These are phyloP conservation scores for Synanthedon myopaeformis DNA, from an alignment of 2,888 invertebrate species.

Conservation along the genomic window DNA sequence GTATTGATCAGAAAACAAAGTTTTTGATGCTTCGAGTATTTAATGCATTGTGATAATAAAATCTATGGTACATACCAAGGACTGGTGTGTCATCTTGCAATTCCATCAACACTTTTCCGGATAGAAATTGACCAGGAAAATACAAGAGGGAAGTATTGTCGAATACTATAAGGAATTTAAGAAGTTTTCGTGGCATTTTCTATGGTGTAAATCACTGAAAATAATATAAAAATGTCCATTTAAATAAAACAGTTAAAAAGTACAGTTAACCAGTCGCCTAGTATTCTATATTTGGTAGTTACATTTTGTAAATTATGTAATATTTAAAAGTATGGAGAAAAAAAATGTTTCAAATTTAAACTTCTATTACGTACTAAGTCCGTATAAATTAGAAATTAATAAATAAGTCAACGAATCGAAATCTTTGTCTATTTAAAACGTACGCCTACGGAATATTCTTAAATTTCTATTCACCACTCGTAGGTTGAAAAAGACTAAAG, in stretches of 20 bases:
- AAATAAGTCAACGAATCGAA: no score
- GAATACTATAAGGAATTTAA: slow-evolving; percentile 93
- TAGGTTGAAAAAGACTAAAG: slow-evolving; percentile 38
- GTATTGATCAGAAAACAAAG: no score
- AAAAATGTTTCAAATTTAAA: no score
- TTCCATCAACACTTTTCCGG: slow-evolving; percentile 91
- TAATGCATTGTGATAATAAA: no score
- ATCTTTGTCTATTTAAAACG: slow-evolving; percentile 20
- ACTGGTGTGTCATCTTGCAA: slow-evolving; percentile 93
- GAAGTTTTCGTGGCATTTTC: slow-evolving; percentile 86
- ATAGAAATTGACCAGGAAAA: slow-evolving; percentile 93
- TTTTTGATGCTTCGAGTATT: no score
- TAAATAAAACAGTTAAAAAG: no score
- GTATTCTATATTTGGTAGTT: no score
- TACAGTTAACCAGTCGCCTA: not conserved
- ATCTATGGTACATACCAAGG: slow-evolving; percentile 70
- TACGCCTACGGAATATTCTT: slow-evolving; percentile 40
- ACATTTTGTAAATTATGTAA: no score
- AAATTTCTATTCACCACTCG: slow-evolving; percentile 33
- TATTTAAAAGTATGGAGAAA: no score
- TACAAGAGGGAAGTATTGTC: slow-evolving; percentile 93
- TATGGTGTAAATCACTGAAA: slow-evolving; percentile 2
- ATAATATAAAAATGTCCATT: slow-evolving; percentile 4
- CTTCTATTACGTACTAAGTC: no score
- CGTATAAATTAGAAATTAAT: no score